Evolutionary conservation across 2,113 vertebrate genomes (phyloP).

Genomic region (Thamnophis sirtalis): DNA sequence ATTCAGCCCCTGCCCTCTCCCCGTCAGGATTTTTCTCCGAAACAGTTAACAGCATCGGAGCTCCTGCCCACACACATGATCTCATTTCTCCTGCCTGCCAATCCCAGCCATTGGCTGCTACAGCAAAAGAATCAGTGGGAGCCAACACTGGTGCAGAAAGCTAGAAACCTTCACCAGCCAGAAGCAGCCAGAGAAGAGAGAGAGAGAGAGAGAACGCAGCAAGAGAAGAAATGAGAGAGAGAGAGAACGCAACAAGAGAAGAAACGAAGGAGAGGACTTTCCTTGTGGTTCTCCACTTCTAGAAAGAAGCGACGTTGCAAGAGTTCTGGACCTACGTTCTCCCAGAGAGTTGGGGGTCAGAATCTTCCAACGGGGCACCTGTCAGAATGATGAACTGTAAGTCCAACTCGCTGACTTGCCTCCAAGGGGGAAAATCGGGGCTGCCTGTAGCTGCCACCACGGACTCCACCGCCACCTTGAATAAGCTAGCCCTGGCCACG

Average conservation of each 20-base stretch:
- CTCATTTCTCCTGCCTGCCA: slow-evolving; percentile 42
- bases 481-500: slow-evolving; percentile 83
- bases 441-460: slow-evolving; percentile 61
- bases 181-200: slow-evolving; percentile 11
- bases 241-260: slow-evolving; percentile 45
- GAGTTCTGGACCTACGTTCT: not conserved
- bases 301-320: slow-evolving; percentile 42
- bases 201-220: no score
- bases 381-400: slow-evolving; percentile 80
- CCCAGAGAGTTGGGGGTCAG: not conserved
- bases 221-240: no score
- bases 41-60: slow-evolving; percentile 46
- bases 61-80: slow-evolving; percentile 54
- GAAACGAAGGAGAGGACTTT: slow-evolving; percentile 33
- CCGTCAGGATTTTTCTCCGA: not conserved
- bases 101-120: slow-evolving; percentile 17
- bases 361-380: slow-evolving; percentile 53
- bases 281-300: fast-evolving
- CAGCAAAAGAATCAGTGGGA: slow-evolving; percentile 42
- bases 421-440: slow-evolving; percentile 66
- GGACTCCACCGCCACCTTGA: slow-evolving; percentile 77
- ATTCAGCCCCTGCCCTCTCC: not conserved
- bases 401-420: slow-evolving; percentile 73
- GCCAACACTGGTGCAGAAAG: slow-evolving; percentile 46
- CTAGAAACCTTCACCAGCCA: slow-evolving; percentile 27